Percentiles rank a stretch among this genome's conserved stretches.
Evolutionary conservation across 1,140 invertebrate species (phyloP).

Genomic region (Diachasmimorpha longicaudata): DNA sequence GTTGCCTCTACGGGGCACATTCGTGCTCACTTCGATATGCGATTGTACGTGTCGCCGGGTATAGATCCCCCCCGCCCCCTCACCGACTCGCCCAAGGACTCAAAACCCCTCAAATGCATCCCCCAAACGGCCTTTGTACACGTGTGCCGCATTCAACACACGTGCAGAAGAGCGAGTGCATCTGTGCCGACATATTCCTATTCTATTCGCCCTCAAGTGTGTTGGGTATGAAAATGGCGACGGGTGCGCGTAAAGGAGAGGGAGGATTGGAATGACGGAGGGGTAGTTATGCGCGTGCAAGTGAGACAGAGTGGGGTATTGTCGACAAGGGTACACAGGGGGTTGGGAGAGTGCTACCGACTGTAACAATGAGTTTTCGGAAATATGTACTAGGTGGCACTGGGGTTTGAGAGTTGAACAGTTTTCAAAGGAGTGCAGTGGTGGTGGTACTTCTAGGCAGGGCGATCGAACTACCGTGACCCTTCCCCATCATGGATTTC

Average conservation of each 20-base stretch:
- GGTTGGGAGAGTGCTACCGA: neutral
- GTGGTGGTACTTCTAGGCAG: neutral
- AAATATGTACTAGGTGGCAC: conserved; percentile 22
- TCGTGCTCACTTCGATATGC: conserved; percentile 4
- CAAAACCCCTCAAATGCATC: neutral
- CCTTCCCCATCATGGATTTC: conserved; percentile 23
- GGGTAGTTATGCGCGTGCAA: neutral
- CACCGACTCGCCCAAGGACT: neutral
- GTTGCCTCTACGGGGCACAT: neutral
- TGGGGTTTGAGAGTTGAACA: neutral
- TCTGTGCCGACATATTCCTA: neutral
- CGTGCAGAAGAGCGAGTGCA: neutral
- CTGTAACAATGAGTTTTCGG: conserved; percentile 15
- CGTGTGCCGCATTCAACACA: neutral
- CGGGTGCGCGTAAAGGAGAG: neutral
- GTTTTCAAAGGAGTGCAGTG: neutral
- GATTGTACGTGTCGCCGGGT: neutral
- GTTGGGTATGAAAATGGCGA: neutral
- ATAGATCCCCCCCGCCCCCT: neutral
- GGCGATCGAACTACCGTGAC: conserved; percentile 31
- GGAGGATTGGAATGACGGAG: neutral
- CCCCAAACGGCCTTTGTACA: neutral
- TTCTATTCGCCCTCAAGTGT: neutral
- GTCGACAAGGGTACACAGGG: no score
- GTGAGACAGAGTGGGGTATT: no score